Base-by-base conservation (phyloP, 1,140 invertebrate genomes). In the Tetragonula clypearis region DNA sequence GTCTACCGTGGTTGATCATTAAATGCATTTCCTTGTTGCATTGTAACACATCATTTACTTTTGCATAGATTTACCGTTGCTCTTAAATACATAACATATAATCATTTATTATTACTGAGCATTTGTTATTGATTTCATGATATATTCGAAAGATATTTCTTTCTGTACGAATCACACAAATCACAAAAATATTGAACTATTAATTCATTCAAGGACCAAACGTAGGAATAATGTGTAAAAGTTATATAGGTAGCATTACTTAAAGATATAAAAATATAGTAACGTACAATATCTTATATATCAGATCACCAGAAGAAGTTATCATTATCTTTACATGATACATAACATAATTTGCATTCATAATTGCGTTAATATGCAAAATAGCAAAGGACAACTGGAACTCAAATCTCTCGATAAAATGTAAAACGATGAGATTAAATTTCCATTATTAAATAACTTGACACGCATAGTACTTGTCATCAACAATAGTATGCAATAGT, bases 1-100 rank as follows among this genome's bases (percentile, higher is more conserved):
- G 15, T 73, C 8, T 73, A 19, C 53, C n/a, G 4, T 55, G 11
- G 26, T 75, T 58, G 58, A 75, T n/a, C 53, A 5, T 75, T 75
- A 75, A 75, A 75, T 58, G 26, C 73, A 75, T 75, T 74, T 55
- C 66, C 15, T 69, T 41, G 19, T 19, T 9, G 19, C 19, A 68
- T 19, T 68, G 66, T 19, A 30, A 68, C 66, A 17, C 68, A 69
- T 69, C 68, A 35, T 68, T 71, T 71, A 68, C 9, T 35, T 68
- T 19, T 72, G 23, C 11, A 49, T 12, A 15, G 14, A 5, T 53
- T 72, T 72, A 55, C 15, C 23, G 6, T 58, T 75, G 26, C 55
- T 73, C 8, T 55, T 55, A 9, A 55, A 72, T 53, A 53, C n/a
- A 72, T 1, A 17, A 26, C 21, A n/a, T 4, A 23, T 19, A 2